Evolutionary conservation across 2,888 invertebrate species (phyloP).

Genomic region (Folsomia manolachei): DNA sequence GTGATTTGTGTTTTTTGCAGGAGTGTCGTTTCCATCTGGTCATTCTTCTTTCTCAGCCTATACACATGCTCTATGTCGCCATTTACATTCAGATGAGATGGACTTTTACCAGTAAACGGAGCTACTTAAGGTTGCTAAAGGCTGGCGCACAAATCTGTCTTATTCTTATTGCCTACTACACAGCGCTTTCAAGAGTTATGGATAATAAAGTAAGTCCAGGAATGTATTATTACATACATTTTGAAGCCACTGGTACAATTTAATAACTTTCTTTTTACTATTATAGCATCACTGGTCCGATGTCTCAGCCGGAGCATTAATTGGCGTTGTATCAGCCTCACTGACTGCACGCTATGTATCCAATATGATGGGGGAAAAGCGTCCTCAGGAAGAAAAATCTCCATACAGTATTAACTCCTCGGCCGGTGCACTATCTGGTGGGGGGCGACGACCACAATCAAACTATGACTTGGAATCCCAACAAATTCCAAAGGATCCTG

Average conservation of each 20-base stretch:
- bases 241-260: too few species aligned
- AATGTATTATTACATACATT: too few species aligned
- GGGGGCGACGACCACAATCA: slow-evolving; percentile 15
- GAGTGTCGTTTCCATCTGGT: slow-evolving; percentile 85
- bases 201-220: slow-evolving; percentile 71
- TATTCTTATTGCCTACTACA: slow-evolving; percentile 77
- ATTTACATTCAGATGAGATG: slow-evolving; percentile 49
- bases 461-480: slow-evolving; percentile 39
- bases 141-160: slow-evolving; percentile 81
- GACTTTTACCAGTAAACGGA: slow-evolving; percentile 56
- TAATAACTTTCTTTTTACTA: too few species aligned
- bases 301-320: slow-evolving; percentile 58
- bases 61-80: slow-evolving; percentile 49
- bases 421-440: neutral
- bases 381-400: slow-evolving; percentile 12
- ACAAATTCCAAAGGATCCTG: slow-evolving; percentile 41
- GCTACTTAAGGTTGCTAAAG: slow-evolving; percentile 72
- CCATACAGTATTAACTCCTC: slow-evolving; percentile 12
- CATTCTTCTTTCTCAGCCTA: slow-evolving; percentile 82
- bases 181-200: slow-evolving; percentile 84
- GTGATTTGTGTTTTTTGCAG: slow-evolving; percentile 55
- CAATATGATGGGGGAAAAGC: slow-evolving; percentile 12
- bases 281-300: slow-evolving; percentile 60
- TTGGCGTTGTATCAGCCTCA: slow-evolving; percentile 53
- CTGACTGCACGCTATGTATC: slow-evolving; percentile 49